Evolutionary conservation across 2,113 vertebrate species (phyloP), one percentile per base, ranked within the genome.

Genomic region (Sceloporus undulatus): DNA sequence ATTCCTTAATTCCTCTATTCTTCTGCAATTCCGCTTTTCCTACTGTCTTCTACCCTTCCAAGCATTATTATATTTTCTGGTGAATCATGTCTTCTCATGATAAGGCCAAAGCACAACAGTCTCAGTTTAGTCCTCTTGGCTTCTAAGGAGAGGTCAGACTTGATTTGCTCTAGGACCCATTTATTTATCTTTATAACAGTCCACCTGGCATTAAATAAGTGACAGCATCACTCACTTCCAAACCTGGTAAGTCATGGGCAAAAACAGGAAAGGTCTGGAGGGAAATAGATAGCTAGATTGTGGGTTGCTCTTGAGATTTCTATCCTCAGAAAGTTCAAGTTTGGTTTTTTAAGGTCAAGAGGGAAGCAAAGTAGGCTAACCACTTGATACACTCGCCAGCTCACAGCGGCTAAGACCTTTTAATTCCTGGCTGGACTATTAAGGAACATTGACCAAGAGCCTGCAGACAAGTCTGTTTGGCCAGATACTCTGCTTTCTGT

Each of bases 191-290:
- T 48, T 21, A 90, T 87, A 0, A 42, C 54, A 40, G 38, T 91
- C 48, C 92, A 48, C 91, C 91, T 76, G 1, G 94, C 95, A 95
- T 96, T 95, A 94, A 94, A 90, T 94, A 93, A 94, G 93, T 94
- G 89, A 94, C 90, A 92, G 91, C 91, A 88, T 59, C 88, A 90
- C 18, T 80, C 75, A 92, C 85, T 92, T 89, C 90, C 1, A 92
- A 85, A 92, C 84, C 42, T 94, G 91, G 25, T 92, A 91, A 94
- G 91, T 92, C 80, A 8, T 85, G 89, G 95, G 89, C 91, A 89
- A 83, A 83, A 91, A 90, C 87, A 80, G 6, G 42, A 79, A 88
- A 91, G 85, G 52, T 40, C 10, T 82, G n/a, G 34, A n/a, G 56
- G 81, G 79, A 91, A 90, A 90, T 77, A 87, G 89, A 73, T 94